phyloP scores from a whole-genome alignment of 1,140 invertebrate species.

The Drosophila chauvacae region DNA sequence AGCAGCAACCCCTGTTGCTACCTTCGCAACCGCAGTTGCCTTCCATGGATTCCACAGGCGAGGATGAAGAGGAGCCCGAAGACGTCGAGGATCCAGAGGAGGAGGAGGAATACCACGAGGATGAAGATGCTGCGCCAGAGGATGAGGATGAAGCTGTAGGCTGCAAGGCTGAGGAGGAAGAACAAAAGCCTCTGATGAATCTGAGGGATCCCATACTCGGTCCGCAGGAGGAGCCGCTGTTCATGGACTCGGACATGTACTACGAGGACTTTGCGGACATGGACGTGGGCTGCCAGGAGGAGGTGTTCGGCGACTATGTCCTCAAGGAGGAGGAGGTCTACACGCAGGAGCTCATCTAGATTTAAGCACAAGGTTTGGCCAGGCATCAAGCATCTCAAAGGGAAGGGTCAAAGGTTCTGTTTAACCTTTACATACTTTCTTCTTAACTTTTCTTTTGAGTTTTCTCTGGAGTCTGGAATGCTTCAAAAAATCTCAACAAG shows the following conservation, averaged over 20 bases:
- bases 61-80: constrained; percentile 57
- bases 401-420: constrained; percentile 6
- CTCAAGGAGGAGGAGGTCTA: constrained; percentile 77
- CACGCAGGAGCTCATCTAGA: constrained; percentile 56
- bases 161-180: constrained; percentile 5
- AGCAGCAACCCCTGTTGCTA: background rate
- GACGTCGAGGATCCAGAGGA: constrained; percentile 36
- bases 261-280: constrained; percentile 70
- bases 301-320: constrained; percentile 66
- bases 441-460: background rate
- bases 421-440: background rate
- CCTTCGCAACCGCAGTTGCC: constrained; percentile 13
- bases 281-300: constrained; percentile 74
- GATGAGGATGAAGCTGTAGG: constrained; percentile 22
- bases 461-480: background rate
- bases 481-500: background rate
- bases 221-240: constrained; percentile 35
- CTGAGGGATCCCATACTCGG: constrained; percentile 10
- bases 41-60: constrained; percentile 61
- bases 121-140: background rate
- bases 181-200: constrained; percentile 5
- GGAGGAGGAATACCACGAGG: constrained; percentile 33
- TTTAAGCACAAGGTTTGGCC: constrained; percentile 31
- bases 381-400: constrained; percentile 7
- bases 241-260: constrained; percentile 59